Base-by-base conservation (phyloP, 2,113 vertebrate genomes). In the Speoplatyrhinus poulsoni region DNA sequence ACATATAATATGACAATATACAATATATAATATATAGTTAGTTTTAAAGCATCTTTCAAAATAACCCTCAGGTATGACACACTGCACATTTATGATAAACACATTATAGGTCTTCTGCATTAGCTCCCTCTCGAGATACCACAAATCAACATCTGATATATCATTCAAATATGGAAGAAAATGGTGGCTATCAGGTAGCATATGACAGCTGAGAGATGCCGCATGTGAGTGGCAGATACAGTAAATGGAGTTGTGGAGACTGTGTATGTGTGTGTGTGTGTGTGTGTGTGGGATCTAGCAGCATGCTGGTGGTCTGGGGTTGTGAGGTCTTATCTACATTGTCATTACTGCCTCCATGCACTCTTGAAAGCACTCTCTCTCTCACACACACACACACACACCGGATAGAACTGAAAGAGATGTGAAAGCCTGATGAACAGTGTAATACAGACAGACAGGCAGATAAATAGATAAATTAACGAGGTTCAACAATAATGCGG, bases 221-320 rank as follows among this genome's bases (percentile, higher is more conserved):
- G 73, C 54, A 65, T 78, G 80, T 67, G 81, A 81, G 73, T 60
- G 62, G 56, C 3, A 48, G 61, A n/a, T 6, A 65, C 12, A 53
- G 61, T 61, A 58, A 47, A 80, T 80, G 73, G 60, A 60, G 49
- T 26, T 13, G n/a, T n/a, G n/a, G 58, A 50, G 17, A 46, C 11
- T 12, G 17, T 10, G 33, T 12, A 33, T 49, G 56, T 19, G 41
- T 74, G 87, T 63, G 17, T 10, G 33, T 12, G 56, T 49, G 56
- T 15, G 41, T 74, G 87, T 63, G 87, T 82, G 82, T 77, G 86
- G 80, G 88, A 76, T 15, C 2, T 76, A 80, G 75, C 76, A 83
- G 66, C 58, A 76, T 68, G 80, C 4, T 71, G 62, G 86, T 88
- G 81, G 88, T 83, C 81, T n/a, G 17, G 61, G 83, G 87, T 87